A percentile compares a stretch with the other conserved stretches of the same genome.
phyloP scores from a whole-genome alignment of 1,140 invertebrate genomes.

The Steinernema khuongi region DNA sequence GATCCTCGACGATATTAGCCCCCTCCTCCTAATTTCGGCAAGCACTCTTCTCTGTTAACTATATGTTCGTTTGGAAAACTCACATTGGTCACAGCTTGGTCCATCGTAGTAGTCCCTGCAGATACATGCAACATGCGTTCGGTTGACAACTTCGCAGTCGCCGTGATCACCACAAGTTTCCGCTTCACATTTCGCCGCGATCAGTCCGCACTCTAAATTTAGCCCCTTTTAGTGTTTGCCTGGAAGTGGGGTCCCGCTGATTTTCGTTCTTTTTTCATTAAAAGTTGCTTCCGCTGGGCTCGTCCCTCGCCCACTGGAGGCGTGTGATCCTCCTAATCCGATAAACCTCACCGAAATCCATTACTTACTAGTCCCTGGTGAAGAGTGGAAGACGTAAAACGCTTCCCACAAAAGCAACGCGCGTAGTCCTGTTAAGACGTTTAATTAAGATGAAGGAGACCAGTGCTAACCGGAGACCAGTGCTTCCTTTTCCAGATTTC shows the following conservation, averaged over 20 bases:
- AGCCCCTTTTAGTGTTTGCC: too few relatives aligned
- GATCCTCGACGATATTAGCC: too few relatives aligned
- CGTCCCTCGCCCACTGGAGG: background rate
- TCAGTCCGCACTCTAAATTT: conserved; percentile 14
- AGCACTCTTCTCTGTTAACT: background rate
- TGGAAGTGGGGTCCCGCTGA: too few relatives aligned
- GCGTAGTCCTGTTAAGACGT: background rate
- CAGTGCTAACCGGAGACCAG: background rate
- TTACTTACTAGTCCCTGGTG: background rate
- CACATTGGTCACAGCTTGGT: conserved; percentile 48
- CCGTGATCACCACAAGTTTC: conserved; percentile 51
- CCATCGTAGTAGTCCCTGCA: conserved; percentile 54
- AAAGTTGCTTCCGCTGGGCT: background rate
- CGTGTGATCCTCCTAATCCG: background rate
- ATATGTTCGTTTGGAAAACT: conserved; percentile 25
- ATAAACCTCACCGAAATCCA: background rate
- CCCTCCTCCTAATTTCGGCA: too few relatives aligned
- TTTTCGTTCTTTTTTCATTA: conserved; percentile 3
- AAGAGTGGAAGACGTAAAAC: too few relatives aligned
- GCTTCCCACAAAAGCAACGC: too few relatives aligned
- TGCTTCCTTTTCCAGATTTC: too few relatives aligned
- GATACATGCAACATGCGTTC: conserved; percentile 48
- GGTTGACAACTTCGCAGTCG: conserved; percentile 46
- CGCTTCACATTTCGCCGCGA: conserved; percentile 27
- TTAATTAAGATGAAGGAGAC: background rate